Base-by-base conservation (phyloP, 2,888 invertebrate species). In the Heliconius ethilla region DNA sequence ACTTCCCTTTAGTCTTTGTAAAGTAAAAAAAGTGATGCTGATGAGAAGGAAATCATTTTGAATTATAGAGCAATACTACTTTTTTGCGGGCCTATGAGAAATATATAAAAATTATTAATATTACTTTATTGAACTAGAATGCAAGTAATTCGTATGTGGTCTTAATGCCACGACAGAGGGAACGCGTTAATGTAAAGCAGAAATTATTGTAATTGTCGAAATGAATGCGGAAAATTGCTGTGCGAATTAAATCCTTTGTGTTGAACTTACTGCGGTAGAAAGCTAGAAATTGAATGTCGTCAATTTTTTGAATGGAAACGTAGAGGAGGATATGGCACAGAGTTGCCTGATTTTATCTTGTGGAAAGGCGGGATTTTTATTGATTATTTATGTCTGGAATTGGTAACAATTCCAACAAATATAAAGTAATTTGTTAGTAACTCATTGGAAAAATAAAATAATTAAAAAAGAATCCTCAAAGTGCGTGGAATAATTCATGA, bases 161-260 rank as follows among this genome's bases (percentile, higher is more conserved):
- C 59, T 72, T n/a, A 59, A 72, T 59, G 33, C 9, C 25, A 59
- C 29, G 59, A 25, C 59, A 25, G 72, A 72, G 59, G n/a, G 37
- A 59, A 72, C 25, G 72, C 15, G 33, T 59, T 72, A 72, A 72
- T 72, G 72, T 59, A 59, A 25, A 6, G 4, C n/a, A 37, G 72
- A 22, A 59, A 59, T 72, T 55, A 37, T 33, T 72, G 25, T 72
- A 72, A 72, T 72, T 55, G 55, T 59, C n/a, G n/a, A 59, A 72
- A 55, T 33, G 59, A 72, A 72, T 72, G 72, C 72, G 59, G 72
- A 72, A 72, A 72, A 72, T 72, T 55, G 59, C 59, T 59, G 15
- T 59, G n/a, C 13, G n/a, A 59, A 59, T 72, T 59, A 72, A 59
- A 55, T 59, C 40, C 69, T n/a, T 37, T 72, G 59, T 59, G 72